Evolutionary conservation across 2,113 vertebrate species (phyloP).

Genomic region (Ornithorhynchus anatinus): DNA sequence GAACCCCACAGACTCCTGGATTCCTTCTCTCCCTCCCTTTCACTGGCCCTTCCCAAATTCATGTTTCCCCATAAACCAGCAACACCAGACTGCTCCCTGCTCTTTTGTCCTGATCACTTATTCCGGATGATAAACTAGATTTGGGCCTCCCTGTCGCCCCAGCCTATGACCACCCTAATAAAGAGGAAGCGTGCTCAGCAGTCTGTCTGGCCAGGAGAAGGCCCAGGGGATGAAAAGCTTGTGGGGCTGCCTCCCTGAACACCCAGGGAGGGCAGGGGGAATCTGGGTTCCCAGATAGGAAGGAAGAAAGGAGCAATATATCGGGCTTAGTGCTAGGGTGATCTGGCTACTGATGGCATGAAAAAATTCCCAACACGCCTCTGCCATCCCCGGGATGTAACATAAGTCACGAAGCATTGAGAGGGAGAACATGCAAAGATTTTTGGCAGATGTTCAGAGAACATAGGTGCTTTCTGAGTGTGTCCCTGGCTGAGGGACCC

Average conservation of each 20-base stretch:
- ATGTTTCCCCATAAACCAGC: constrained; percentile 36
- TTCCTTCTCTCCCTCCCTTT: neutral
- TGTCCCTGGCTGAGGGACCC: too few relatives aligned
- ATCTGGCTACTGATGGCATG: too few relatives aligned
- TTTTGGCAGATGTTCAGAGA: too few relatives aligned
- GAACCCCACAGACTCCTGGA: constrained; percentile 17
- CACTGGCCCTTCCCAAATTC: neutral
- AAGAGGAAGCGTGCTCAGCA: constrained; percentile 36
- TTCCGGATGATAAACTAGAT: constrained; percentile 43
- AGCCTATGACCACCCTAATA: neutral
- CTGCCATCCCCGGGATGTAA: too few relatives aligned
- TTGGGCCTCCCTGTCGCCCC: constrained; percentile 3
- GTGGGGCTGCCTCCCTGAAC: too few relatives aligned
- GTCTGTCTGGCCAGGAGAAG: constrained; percentile 9
- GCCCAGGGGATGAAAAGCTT: too few relatives aligned
- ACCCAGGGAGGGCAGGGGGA: neutral
- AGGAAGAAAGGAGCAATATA: too few relatives aligned
- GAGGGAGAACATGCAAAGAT: too few relatives aligned
- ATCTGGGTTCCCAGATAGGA: neutral
- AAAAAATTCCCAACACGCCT: too few relatives aligned
- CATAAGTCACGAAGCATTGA: too few relatives aligned
- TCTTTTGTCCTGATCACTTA: constrained; percentile 31
- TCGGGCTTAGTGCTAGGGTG: too few relatives aligned
- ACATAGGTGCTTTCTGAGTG: too few relatives aligned
- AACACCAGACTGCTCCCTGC: neutral